These are phyloP conservation scores for Amniataba percoides DNA, from an alignment of 2,797 vertebrate species.

Conservation along the genomic window DNA sequence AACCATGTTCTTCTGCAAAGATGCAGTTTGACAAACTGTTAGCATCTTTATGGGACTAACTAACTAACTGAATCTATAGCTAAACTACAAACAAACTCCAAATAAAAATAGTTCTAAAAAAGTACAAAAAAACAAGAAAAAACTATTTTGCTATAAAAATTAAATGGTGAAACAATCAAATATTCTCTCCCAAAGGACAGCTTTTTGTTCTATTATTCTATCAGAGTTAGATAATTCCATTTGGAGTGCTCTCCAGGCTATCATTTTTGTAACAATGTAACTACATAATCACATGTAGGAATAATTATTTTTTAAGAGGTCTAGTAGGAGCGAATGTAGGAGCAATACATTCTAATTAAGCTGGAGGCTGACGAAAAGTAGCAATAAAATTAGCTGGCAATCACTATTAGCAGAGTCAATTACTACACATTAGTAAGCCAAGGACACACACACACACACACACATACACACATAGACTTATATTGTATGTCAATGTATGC, in stretches of 20 bases:
- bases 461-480: slow-evolving; percentile 27
- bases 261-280: slow-evolving; percentile 47
- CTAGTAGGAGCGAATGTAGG: slow-evolving; percentile 65
- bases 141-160: background rate
- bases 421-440: slow-evolving; percentile 92
- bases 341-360: slow-evolving; percentile 98
- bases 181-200: too few relatives aligned
- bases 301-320: slow-evolving; percentile 74
- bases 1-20: too few relatives aligned
- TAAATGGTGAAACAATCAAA: too few relatives aligned
- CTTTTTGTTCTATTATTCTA: background rate
- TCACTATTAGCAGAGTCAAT: slow-evolving; percentile 98
- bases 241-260: slow-evolving; percentile 13
- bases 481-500: slow-evolving; percentile 44
- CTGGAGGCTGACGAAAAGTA: slow-evolving; percentile 91
- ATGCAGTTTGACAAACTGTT: too few relatives aligned
- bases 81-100: too few relatives aligned
- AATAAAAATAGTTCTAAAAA: too few relatives aligned
- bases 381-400: slow-evolving; percentile 99
- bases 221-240: slow-evolving; percentile 4
- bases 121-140: too few relatives aligned
- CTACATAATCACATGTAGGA: slow-evolving; percentile 62
- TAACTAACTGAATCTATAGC: too few relatives aligned
- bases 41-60: too few relatives aligned
- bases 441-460: slow-evolving; percentile 64